Conservation (phyloP, 2,888 invertebrate species). For the Acleris emargana region DNA sequence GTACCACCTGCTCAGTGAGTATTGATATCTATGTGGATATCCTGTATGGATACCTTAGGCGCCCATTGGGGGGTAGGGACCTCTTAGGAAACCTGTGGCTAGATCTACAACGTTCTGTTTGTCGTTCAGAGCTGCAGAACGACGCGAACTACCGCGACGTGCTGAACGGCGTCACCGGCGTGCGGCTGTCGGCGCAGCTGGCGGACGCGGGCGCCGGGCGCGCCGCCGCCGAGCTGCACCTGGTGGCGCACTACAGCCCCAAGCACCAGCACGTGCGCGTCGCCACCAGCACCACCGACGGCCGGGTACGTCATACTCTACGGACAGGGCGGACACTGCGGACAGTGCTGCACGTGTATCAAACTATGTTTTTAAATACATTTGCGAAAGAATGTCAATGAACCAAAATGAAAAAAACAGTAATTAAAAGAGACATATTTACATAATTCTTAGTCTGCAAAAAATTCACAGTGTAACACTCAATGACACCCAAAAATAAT, state of each 20-base stretch:
- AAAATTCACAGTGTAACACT: no score
- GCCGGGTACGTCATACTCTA: slow-evolving; percentile 86
- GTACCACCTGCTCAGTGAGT: slow-evolving; percentile 81
- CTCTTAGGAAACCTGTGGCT: background rate
- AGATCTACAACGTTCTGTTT: background rate
- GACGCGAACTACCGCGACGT: slow-evolving; percentile 84
- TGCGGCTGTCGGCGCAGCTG: slow-evolving; percentile 87
- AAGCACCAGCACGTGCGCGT: slow-evolving; percentile 79
- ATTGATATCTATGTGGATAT: no score
- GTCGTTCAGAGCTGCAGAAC: slow-evolving; percentile 74
- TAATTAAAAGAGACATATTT: no score
- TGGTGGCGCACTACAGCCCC: slow-evolving; percentile 90
- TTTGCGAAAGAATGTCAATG: no score
- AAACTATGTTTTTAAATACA: no score
- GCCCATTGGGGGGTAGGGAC: no score
- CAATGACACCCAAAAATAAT: no score
- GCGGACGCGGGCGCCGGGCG: slow-evolving; percentile 87
- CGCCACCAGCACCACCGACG: slow-evolving; percentile 80
- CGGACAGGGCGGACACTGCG: no score
- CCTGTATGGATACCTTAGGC: no score
- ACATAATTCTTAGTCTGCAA: no score
- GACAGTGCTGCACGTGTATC: no score
- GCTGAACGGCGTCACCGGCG: slow-evolving; percentile 86
- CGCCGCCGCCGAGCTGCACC: slow-evolving; percentile 85
- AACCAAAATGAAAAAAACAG: no score